These are phyloP conservation scores for Microcaecilia unicolor DNA, from an alignment of 2,797 vertebrate genomes.

Conservation along the genomic window DNA sequence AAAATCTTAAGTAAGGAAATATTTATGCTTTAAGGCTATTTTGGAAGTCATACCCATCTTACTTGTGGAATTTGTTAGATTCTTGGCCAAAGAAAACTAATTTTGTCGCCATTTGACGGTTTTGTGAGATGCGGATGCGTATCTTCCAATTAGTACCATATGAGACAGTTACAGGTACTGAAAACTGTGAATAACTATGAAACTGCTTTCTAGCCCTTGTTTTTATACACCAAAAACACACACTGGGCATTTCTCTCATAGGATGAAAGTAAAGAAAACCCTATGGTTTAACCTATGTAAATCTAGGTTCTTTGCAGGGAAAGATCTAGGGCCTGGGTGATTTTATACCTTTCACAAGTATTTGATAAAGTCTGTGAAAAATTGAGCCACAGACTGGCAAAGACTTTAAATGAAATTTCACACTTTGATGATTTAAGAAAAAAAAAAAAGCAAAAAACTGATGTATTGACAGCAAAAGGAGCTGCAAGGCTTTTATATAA, in stretches of 20 bases:
- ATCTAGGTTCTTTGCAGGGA: no score
- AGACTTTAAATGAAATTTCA: constrained; percentile 82
- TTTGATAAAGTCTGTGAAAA: constrained; percentile 71
- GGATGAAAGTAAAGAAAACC: no score
- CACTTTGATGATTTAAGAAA: constrained; percentile 96
- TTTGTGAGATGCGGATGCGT: constrained; percentile 45
- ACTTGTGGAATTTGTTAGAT: constrained; percentile 56
- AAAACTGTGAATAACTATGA: no score
- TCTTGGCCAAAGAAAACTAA: constrained; percentile 54
- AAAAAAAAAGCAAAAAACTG: no score
- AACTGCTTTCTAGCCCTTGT: no score
- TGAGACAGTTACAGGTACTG: constrained; percentile 49
- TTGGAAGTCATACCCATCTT: constrained; percentile 70
- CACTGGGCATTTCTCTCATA: no score
- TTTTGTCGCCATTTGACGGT: constrained; percentile 58
- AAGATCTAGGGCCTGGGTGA: no score
- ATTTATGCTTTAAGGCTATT: constrained; percentile 77
- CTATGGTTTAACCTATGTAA: no score
- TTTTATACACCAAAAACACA: no score
- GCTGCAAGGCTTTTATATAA: constrained; percentile 74
- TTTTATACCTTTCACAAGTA: constrained; percentile 29
- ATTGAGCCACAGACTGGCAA: constrained; percentile 59
- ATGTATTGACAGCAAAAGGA: constrained; percentile 95
- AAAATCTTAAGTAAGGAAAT: constrained; percentile 66
- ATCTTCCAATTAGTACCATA: constrained; percentile 38